These are phyloP conservation scores for Chrysomela aeneicollis DNA, from an alignment of 2,888 invertebrate species.

Conservation along the genomic window DNA sequence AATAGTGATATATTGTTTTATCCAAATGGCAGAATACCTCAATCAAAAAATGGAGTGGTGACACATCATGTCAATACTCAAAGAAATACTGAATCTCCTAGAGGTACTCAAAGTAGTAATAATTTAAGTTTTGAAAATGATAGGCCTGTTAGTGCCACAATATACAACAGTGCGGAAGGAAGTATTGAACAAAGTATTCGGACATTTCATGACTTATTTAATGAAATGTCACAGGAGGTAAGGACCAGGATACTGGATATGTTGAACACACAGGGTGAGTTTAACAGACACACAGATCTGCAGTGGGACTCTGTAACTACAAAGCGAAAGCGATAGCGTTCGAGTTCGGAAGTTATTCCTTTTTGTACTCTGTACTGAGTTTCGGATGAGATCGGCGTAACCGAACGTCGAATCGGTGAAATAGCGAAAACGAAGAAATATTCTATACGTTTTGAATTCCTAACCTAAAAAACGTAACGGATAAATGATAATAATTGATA, in stretches of 20 bases:
- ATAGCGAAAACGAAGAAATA: not conserved
- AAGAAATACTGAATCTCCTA: not conserved
- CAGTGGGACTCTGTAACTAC: constrained; percentile 16
- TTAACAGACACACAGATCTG: not conserved
- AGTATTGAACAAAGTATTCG: not conserved
- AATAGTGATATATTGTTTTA: not conserved
- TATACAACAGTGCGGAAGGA: not conserved
- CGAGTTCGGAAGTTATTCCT: not conserved
- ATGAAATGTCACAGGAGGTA: too few relatives aligned
- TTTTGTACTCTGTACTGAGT: constrained; percentile 1
- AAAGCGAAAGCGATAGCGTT: constrained; percentile 3
- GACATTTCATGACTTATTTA: not conserved
- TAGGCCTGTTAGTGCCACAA: constrained; percentile 1
- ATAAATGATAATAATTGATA: too few relatives aligned
- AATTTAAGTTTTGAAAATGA: not conserved
- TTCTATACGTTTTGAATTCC: not conserved
- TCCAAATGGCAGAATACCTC: not conserved
- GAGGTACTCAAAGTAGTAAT: not conserved
- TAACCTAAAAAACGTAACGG: too few relatives aligned
- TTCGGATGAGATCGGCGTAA: constrained; percentile 8
- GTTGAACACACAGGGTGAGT: not conserved
- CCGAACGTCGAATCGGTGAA: not conserved
- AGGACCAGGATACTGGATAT: not conserved
- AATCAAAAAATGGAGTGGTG: not conserved
- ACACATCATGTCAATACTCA: not conserved